Conservation (phyloP, 2,888 invertebrate genomes). For the Petrolisthes manimaculis region DNA sequence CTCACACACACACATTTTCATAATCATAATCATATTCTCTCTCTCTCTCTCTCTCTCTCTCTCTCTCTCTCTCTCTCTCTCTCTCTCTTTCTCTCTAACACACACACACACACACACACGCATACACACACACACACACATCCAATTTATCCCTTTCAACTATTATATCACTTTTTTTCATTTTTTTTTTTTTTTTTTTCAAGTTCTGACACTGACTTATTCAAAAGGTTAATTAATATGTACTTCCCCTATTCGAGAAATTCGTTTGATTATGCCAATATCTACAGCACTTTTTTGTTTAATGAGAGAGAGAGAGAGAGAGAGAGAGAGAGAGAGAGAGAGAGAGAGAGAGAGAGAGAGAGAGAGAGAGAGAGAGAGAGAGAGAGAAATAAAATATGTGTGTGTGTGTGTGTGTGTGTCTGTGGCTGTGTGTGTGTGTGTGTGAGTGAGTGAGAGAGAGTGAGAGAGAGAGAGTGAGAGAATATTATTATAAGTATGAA, state of each 20-base stretch:
- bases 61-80: neutral
- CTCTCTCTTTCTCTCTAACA: neutral
- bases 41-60: neutral
- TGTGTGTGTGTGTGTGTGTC: neutral
- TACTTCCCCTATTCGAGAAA: no score
- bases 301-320: conserved; percentile 31
- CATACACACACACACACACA: neutral
- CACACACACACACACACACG: neutral
- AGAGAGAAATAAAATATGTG: neutral
- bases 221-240: no score
- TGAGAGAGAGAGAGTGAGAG: conserved; percentile 7
- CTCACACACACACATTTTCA: neutral
- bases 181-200: neutral
- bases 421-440: neutral
- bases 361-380: conserved; percentile 6
- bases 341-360: conserved; percentile 17
- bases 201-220: no score
- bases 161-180: neutral
- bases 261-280: no score
- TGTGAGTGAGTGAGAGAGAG: conserved; percentile 12
- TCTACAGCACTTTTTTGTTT: neutral
- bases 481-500: neutral
- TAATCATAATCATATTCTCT: no score
- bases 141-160: neutral
- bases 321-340: conserved; percentile 36